These are phyloP conservation scores for Apamea sordens DNA, from an alignment of 2,888 invertebrate genomes.

Conservation along the genomic window DNA sequence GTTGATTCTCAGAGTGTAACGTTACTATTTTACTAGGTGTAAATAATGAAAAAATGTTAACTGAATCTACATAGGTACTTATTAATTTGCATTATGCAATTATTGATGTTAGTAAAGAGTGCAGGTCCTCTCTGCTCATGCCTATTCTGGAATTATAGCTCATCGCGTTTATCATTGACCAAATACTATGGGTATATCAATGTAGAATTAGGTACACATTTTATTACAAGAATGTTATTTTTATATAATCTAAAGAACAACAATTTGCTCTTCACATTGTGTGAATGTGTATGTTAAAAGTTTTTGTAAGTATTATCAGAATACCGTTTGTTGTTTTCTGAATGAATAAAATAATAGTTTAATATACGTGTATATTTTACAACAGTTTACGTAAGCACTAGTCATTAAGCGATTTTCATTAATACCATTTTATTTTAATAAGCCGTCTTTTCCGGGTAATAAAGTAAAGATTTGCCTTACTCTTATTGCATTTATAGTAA, in stretches of 20 bases:
- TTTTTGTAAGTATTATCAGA: not conserved
- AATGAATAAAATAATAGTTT: constrained; percentile 1
- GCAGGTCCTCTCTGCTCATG: not conserved
- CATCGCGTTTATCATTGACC: constrained; percentile 4
- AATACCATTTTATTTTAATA: not conserved
- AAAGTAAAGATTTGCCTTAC: constrained; percentile 17
- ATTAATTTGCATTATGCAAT: not conserved
- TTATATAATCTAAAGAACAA: not conserved
- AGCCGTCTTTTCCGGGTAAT: not conserved
- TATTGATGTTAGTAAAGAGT: not conserved
- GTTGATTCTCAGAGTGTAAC: not conserved
- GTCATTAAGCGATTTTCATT: not conserved
- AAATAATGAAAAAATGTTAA: not conserved
- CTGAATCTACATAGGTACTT: not conserved
- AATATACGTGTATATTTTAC: not conserved
- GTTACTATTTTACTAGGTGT: not conserved
- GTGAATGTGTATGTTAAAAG: not conserved
- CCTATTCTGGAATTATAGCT: not conserved
- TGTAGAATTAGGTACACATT: not conserved
- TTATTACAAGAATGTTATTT: not conserved
- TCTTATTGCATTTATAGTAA: constrained; percentile 28
- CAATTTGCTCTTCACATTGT: not conserved
- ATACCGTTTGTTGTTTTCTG: not conserved
- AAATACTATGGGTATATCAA: not conserved
- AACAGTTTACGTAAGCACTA: not conserved